Conservation (phyloP, 2,888 invertebrate species). For the Drosophila ezoana region DNA sequence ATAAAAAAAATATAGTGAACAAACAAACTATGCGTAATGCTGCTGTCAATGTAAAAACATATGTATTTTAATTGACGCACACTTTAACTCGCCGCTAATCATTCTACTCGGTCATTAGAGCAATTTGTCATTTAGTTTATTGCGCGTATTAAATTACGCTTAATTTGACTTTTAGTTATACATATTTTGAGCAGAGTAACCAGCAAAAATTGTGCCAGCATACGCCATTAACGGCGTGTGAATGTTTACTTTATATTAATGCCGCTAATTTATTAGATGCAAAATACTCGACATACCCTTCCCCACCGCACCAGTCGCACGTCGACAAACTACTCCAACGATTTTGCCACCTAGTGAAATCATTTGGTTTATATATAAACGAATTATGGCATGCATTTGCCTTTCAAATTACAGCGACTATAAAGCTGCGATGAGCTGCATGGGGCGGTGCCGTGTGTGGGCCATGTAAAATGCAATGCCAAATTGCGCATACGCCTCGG, state of each 20-base stretch:
- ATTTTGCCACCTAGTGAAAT: conserved; percentile 61
- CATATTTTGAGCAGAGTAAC: conserved; percentile 10
- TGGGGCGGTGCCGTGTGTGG: neutral
- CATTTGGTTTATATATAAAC: conserved; percentile 73
- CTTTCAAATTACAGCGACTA: conserved; percentile 38
- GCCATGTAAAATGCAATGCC: conserved; percentile 45
- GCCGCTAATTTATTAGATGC: conserved; percentile 63
- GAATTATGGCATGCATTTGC: conserved; percentile 69
- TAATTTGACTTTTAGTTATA: conserved; percentile 53
- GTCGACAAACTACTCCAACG: conserved; percentile 6
- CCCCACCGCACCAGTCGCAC: neutral
- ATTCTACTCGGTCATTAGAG: conserved; percentile 17
- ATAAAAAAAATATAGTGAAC: neutral
- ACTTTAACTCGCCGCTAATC: conserved; percentile 16
- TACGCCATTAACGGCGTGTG: conserved; percentile 54
- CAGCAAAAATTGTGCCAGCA: conserved; percentile 36
- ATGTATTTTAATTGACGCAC: conserved; percentile 17
- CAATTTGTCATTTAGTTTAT: conserved; percentile 64
- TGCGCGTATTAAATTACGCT: conserved; percentile 68
- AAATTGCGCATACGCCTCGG: conserved; percentile 52
- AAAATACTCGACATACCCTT: conserved; percentile 28
- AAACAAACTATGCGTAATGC: neutral
- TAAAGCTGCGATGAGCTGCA: conserved; percentile 3
- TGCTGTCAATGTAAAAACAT: conserved; percentile 8
- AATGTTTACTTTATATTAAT: conserved; percentile 59